These are phyloP conservation scores for Rhinoderma darwinii DNA, from an alignment of 2,113 vertebrate genomes.

Conservation along the genomic window DNA sequence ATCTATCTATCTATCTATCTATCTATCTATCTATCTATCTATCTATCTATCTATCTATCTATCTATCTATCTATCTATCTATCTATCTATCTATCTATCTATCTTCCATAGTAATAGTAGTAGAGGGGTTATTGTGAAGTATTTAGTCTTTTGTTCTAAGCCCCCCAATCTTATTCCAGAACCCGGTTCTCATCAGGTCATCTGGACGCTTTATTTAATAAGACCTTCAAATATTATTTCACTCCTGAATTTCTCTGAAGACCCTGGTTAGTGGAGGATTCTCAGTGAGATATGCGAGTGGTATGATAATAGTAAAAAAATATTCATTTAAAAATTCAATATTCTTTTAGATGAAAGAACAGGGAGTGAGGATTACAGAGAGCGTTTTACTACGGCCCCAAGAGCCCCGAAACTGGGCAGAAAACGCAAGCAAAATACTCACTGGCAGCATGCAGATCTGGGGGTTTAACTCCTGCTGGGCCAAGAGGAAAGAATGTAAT, in stretches of 20 bases:
- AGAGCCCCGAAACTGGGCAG: not conserved
- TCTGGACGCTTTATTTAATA: slow-evolving; percentile 32
- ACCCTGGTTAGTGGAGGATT: not conserved
- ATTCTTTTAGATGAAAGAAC: slow-evolving; percentile 30
- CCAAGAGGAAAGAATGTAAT: not conserved
- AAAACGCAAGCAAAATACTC: not conserved
- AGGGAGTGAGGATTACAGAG: not conserved
- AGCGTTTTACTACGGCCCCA: not conserved
- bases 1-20: too few species aligned
- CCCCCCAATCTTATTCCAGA: slow-evolving; percentile 39
- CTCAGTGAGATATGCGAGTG: slow-evolving; percentile 28
- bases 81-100: too few species aligned
- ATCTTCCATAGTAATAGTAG: not conserved
- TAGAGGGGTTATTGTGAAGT: slow-evolving; percentile 20
- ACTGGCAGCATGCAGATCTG: not conserved
- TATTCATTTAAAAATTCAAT: slow-evolving; percentile 34
- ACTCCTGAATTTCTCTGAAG: not conserved
- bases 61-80: too few species aligned
- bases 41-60: too few species aligned
- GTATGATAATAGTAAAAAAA: slow-evolving; percentile 45
- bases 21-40: too few species aligned
- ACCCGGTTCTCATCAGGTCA: slow-evolving; percentile 28
- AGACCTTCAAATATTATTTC: slow-evolving; percentile 39
- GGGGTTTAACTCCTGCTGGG: not conserved
- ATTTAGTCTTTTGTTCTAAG: not conserved